Evolutionary conservation across 2,888 invertebrate genomes (phyloP), one percentile per base, ranked within the genome.

Genomic region (Synergus japonicus): DNA sequence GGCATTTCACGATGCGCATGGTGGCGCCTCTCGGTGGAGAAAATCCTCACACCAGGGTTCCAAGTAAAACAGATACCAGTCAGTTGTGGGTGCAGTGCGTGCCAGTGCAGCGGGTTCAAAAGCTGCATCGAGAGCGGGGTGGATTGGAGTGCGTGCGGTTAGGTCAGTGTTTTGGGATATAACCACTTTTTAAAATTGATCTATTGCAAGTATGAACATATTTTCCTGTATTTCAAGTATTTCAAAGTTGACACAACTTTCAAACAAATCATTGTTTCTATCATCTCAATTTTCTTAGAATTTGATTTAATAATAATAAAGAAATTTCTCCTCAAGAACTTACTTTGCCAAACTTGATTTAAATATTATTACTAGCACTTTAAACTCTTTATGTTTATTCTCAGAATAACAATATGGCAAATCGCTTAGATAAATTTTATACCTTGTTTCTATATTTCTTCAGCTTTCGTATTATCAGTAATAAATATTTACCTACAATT

Each of bases 81-180:
- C 90, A 91, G 89, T 90, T 86, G 89, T 87, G 88, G 87, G 88
- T 89, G 88, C 88, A 88, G 92, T 92, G 91, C 90, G 91, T 90
- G 90, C 88, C 88, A 89, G 89, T 87, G 89, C 90, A 90, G 88
- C 87, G 88, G 87, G 86, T 85, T 77, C 81, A 88, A 87, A 87
- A 87, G 87, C 86, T 87, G 83, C 79, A 84, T 79, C 79, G 86
- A 81, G 81, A 86, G 84, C 84, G 84, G 86, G 84, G 85, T 81
- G 83, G 83, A 80, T 85, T 84, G 84, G 83, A 88, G 89, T 89
- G 90, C 89, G 88, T 88, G 88, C 87, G 87, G 87, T 87, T 88
- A 88, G 88, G 87, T 86, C 87, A 88, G 87, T 85, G 85, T 84
- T 80, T 80, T 76, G 43, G 76, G 18, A 76, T 76, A 76, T 76